Evolutionary conservation across 2,888 invertebrate genomes (phyloP), one percentile per base, ranked within the genome.

Genomic region (Megamerina dolium): DNA sequence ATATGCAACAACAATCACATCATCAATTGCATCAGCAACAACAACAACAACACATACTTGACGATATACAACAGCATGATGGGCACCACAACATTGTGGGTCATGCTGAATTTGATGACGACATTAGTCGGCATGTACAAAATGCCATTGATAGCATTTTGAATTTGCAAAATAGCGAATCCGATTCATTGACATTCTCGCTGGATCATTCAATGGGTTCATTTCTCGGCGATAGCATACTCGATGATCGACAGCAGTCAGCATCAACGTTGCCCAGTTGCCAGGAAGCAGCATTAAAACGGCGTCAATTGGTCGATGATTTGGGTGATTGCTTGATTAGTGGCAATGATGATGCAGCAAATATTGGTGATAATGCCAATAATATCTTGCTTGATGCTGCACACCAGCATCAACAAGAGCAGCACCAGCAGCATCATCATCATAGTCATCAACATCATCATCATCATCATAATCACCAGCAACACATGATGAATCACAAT

Each of bases 111-210:
- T 73, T 69, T 42, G 78, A 79, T 55, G 82, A 82, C 56, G 82
- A 82, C 56, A 82, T 84, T 46, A 83, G 82, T 53, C 81, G 83
- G 21, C 85, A 87, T 67, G 85, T 87, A 49, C 85, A 86, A 66
- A 84, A 82, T 61, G 86, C 86, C 50, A 86, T 86, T 57, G 85
- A 86, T 65, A 84, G 84, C 61, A 86, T 86, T 60, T 72, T 86
- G 49, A 85, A 85, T 69, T 72, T 85, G 54, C 83, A 83, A 61
- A 70, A 68, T 45, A 70, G 67, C 44, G 72, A 70, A 52, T 60
- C 74, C 63, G 68, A 76, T 56, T 65, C 74, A 34, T 44, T 72
- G 37, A 67, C 68, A 36, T 72, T 71, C 44, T 61, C 64, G 34
- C 41, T 66, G 29, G 66, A 66, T 33, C 63, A 63, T 51, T 68